Base-by-base conservation (phyloP, 2,888 invertebrate species). In the Chrysolina oricalcia region DNA sequence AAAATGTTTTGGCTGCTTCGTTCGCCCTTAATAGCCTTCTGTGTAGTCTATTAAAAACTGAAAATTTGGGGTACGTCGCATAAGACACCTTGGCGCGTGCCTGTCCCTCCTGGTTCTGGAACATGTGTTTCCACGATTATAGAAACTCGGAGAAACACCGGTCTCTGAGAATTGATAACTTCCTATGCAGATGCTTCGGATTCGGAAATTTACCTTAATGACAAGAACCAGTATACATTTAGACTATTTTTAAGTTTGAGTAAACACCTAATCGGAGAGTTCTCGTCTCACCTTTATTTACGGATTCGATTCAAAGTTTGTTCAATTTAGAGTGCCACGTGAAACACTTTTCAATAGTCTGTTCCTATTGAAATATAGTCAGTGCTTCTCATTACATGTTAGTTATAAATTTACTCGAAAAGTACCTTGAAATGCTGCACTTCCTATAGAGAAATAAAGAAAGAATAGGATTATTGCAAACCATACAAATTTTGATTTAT, bases 51-150 rank as follows among this genome's bases (percentile, higher is more conserved):
- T 73, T 63, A 73, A 59, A 59, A 59, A 59, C 59, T 35, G 35
- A 10, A 59, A 59, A 59, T 59, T 59, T 46, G 56, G 64, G 17
- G 40, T 46, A 59, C 23, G 35, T 70, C 63, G 21, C 27, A 64
- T 62, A 64, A 72, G 70, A 64, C 68, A 62, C 63, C 56, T 70
- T 53, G 70, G 80, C 83, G 79, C 82, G 83, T 83, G 82, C 80
- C 79, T 66, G 21, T 15, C 10, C 65, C 67, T 27, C 67, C 41
- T 35, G 41, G 65, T 27, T 70, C 41, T 35, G 41, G 65, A 70
- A 76, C 80, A 83, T 81, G 79, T 84, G 85, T 85, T 86, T 86
- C 84, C 86, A 80, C 76, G 83, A 84, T 84, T 84, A 79, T 82
- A 85, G 83, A 86, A 86, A 84, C 80, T 68, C 46, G 35, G 71